These are phyloP conservation scores for Zonitis immaculata DNA, from an alignment of 2,888 invertebrate species.

Conservation along the genomic window DNA sequence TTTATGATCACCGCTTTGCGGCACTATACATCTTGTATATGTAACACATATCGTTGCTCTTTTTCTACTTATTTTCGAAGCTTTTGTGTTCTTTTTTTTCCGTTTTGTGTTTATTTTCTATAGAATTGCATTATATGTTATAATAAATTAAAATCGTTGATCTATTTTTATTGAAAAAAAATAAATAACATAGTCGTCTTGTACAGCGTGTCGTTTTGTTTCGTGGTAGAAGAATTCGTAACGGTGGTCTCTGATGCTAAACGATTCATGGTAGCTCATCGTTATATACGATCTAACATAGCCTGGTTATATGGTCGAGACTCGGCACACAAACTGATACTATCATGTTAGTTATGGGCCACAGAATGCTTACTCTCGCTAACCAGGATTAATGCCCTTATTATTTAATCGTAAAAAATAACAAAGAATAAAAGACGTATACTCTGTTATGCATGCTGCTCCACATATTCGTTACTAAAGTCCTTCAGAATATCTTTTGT, in stretches of 20 bases:
- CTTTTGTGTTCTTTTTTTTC: no score
- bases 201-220: conserved; percentile 18
- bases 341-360: conserved; percentile 47
- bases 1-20: neutral
- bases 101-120: no score
- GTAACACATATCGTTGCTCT: neutral
- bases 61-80: neutral
- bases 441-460: conserved; percentile 7
- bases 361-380: conserved; percentile 43
- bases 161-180: neutral
- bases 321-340: conserved; percentile 36
- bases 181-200: neutral
- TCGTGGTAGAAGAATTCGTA: conserved; percentile 27
- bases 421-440: conserved; percentile 19
- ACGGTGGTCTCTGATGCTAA: conserved; percentile 32
- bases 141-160: neutral
- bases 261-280: conserved; percentile 14
- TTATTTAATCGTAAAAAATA: conserved; percentile 39
- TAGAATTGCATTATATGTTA: neutral
- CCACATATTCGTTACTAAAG: neutral
- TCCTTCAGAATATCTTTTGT: neutral
- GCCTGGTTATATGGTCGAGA: conserved; percentile 25
- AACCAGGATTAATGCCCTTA: conserved; percentile 46
- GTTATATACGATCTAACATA: conserved; percentile 22
- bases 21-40: neutral